A percentile compares a stretch with the other conserved stretches of the same genome.
These are phyloP conservation scores for Cryptoprocta ferox DNA, from an alignment of 2,797 vertebrate genomes.

Conservation along the genomic window DNA sequence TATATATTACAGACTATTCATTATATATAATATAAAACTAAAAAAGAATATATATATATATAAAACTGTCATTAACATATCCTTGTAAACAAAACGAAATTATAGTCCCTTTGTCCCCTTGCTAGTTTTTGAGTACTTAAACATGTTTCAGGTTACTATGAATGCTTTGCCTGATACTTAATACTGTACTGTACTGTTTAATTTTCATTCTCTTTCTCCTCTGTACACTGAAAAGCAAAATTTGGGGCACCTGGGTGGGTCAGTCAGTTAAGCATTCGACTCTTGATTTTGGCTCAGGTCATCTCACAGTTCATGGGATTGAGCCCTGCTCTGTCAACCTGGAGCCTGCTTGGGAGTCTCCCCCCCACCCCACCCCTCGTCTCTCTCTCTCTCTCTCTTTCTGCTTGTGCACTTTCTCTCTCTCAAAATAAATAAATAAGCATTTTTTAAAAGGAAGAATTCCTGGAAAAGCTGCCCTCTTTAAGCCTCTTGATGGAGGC, in stretches of 20 bases:
- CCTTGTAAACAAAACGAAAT: background rate
- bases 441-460: background rate
- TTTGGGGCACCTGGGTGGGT: background rate
- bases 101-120: background rate
- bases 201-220: background rate
- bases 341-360: too few species aligned
- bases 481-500: background rate
- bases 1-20: background rate
- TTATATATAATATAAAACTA: background rate
- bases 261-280: too few species aligned
- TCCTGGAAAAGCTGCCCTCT: background rate
- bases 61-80: background rate
- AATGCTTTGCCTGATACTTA: background rate
- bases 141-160: background rate
- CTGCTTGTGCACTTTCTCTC: too few species aligned
- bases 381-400: too few species aligned
- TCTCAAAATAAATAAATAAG: too few species aligned
- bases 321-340: too few species aligned
- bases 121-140: background rate
- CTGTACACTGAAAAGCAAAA: background rate
- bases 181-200: background rate
- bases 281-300: too few species aligned
- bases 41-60: background rate
- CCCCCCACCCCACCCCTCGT: too few species aligned
- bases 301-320: too few species aligned